These are phyloP conservation scores for Gymnogyps californianus DNA, from an alignment of 2,113 vertebrate genomes.

Conservation along the genomic window DNA sequence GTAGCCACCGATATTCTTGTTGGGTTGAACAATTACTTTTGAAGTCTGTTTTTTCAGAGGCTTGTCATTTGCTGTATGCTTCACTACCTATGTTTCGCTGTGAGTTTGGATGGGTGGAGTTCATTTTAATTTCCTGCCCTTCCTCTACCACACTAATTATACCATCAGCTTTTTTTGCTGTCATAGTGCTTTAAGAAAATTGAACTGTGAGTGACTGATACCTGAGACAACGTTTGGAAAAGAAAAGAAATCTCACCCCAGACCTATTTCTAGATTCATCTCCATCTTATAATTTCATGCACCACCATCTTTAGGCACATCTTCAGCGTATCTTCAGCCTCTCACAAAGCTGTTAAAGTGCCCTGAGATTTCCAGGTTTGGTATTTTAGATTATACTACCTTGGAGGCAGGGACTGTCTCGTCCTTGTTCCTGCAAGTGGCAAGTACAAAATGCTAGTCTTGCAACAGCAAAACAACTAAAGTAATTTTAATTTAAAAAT, in stretches of 20 bases:
- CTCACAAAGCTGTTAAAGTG: background rate
- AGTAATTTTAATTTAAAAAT: background rate
- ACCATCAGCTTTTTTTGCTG: background rate
- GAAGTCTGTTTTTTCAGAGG: background rate
- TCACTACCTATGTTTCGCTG: background rate
- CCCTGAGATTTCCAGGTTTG: background rate
- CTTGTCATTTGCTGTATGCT: background rate
- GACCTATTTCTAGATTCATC: background rate
- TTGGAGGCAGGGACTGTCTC: background rate
- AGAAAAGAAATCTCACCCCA: background rate
- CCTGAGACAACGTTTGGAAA: background rate
- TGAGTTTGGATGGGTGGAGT: background rate
- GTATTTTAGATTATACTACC: background rate
- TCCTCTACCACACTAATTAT: background rate
- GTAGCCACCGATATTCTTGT: background rate
- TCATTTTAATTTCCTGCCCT: slow-evolving; percentile 6
- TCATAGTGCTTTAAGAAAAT: background rate
- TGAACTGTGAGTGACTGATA: background rate
- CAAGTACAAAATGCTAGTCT: background rate
- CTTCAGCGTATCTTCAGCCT: background rate
- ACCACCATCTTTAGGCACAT: background rate
- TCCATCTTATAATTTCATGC: background rate
- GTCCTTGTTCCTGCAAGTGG: background rate
- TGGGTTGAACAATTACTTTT: background rate
- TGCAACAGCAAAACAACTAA: background rate